Evolutionary conservation across 1,140 invertebrate genomes (phyloP), one percentile per base, ranked within the genome.

Genomic region (Brachionus paranguensis): DNA sequence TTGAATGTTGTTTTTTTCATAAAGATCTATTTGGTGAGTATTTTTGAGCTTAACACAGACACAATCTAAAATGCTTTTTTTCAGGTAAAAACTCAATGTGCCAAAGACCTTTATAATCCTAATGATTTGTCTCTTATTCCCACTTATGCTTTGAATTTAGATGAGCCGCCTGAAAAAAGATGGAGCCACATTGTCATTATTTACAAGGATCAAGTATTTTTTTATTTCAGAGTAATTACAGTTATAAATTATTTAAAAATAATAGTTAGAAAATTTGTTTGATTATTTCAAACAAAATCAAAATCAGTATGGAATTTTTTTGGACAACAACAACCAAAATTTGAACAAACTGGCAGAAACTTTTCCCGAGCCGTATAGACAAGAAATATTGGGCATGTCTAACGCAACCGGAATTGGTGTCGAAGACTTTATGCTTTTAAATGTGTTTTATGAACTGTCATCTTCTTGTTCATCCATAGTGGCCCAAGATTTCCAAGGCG

Each of bases 381-480:
- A 88, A 85, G 91, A 91, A 86, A 86, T 91, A 37, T 86, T 85
- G 74, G 91, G 91, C 0, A 88, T 91, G 37, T 86, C 91, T 7
- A 86, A 89, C 37, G 87, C 86, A n/a, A 87, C 89, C 12, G 87
- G 88, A 14, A 85, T 91, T 10, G 85, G 88, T 12, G 68, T 91
- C 43, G 89, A 91, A 24, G 89, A 91, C 85, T 87, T 92, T 78
- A 88, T 91, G 6, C 85, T 92, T 74, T 92, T 91, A 86, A 92
- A 92, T 85, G 87, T 92, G 20, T 92, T 92, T 88, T 92, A 92
- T 86, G 92, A 92, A 87, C 86, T 92, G 29, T 92, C 92, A 85
- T 91, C 91, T 45, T 88, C 92, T 1, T 92, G 92, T 85, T 92
- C 92, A 1, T 92, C 91, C 6, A 90, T 92, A 41, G 87, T 92